Evolutionary conservation across 2,888 invertebrate species (phyloP).

Genomic region (Gastrophysa polygoni): DNA sequence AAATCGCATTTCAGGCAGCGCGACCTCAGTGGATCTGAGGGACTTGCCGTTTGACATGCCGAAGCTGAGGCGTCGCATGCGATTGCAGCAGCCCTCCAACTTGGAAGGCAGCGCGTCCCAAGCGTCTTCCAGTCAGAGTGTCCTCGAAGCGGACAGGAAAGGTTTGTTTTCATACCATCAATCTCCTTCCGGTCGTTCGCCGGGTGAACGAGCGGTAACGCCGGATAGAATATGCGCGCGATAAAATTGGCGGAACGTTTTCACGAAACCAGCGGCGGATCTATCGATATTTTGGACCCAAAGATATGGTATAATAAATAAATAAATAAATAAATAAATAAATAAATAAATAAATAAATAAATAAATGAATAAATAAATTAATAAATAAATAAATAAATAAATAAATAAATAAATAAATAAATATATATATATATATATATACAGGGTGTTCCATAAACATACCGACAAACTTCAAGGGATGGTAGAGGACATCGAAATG

Average conservation of each 20-base stretch:
- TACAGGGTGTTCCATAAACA: too few species aligned
- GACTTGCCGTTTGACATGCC: slow-evolving; percentile 93
- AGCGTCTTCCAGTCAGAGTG: slow-evolving; percentile 82
- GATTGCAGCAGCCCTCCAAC: slow-evolving; percentile 64
- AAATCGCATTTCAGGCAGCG: slow-evolving; percentile 67
- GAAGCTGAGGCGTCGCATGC: slow-evolving; percentile 77
- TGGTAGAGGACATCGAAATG: too few species aligned
- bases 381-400: too few species aligned
- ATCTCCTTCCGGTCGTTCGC: background rate
- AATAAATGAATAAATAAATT: too few species aligned
- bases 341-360: too few species aligned
- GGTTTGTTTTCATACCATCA: slow-evolving; percentile 55
- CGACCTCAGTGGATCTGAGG: slow-evolving; percentile 77
- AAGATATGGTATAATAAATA: too few species aligned
- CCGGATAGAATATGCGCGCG: background rate
- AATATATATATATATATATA: too few species aligned
- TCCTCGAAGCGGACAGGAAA: slow-evolving; percentile 73
- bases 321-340: too few species aligned
- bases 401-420: too few species aligned
- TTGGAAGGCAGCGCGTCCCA: slow-evolving; percentile 78
- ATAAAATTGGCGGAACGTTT: background rate
- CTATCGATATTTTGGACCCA: too few species aligned
- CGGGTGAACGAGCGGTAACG: background rate
- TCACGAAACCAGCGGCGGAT: too few species aligned
- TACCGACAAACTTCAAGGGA: too few species aligned